Percentiles rank a stretch among this genome's conserved stretches.
phyloP scores from a whole-genome alignment of 2,113 vertebrate genomes.

The Ornithorhynchus anatinus region DNA sequence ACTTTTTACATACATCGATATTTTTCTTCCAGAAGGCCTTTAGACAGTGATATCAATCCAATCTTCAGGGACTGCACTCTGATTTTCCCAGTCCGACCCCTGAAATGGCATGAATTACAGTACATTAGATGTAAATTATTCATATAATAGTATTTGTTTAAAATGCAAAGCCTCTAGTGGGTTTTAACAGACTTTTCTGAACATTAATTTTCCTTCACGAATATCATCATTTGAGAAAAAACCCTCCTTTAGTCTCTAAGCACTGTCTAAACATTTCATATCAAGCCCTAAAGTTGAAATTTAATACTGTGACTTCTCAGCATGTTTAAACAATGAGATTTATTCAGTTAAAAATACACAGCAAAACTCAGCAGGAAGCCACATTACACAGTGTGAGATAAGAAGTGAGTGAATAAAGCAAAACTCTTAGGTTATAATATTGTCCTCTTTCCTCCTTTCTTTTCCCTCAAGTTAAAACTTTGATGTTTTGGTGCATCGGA shows the following conservation, averaged over 20 bases:
- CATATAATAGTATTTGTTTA: not conserved
- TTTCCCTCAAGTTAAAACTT: slow-evolving; percentile 14
- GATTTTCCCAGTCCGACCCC: slow-evolving; percentile 94
- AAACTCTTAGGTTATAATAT: slow-evolving; percentile 5
- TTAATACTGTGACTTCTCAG: slow-evolving; percentile 7
- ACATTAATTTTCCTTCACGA: slow-evolving; percentile 7
- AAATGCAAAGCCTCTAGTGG: slow-evolving; percentile 5
- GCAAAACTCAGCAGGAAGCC: slow-evolving; percentile 11
- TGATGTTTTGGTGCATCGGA: not conserved
- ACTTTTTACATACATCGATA: slow-evolving; percentile 88
- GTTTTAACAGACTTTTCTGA: slow-evolving; percentile 23
- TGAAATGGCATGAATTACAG: slow-evolving; percentile 64
- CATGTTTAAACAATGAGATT: slow-evolving; percentile 33
- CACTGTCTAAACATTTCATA: slow-evolving; percentile 1
- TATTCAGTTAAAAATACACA: slow-evolving; percentile 8
- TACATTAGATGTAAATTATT: slow-evolving; percentile 28
- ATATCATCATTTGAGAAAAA: slow-evolving; percentile 10
- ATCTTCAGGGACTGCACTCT: slow-evolving; percentile 95
- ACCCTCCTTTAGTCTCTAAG: slow-evolving; percentile 26
- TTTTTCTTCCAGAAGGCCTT: slow-evolving; percentile 95
- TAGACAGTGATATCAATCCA: slow-evolving; percentile 92
- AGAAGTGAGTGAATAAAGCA: slow-evolving; percentile 30
- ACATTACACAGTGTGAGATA: slow-evolving; percentile 5
- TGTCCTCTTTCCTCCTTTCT: not conserved
- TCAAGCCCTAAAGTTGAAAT: slow-evolving; percentile 27